Evolutionary conservation across 2,113 vertebrate species (phyloP), one percentile per base, ranked within the genome.

Genomic region (Myotis brandtii): DNA sequence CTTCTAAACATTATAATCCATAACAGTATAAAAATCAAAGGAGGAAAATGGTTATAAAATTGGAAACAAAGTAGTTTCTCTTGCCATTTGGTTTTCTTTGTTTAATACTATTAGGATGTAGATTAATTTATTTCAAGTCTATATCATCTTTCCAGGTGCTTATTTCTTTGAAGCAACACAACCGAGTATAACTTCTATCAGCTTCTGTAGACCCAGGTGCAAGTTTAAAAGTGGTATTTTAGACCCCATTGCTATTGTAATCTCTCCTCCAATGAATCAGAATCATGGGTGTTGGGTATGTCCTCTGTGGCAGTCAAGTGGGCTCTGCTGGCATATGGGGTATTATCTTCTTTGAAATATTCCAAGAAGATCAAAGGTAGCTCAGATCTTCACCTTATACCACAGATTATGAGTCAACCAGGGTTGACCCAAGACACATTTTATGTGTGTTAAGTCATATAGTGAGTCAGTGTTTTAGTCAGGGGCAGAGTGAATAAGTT

Each of bases 361-460:
- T 85, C 40, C 30, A 85, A 83, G 75, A 97, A 75, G 79, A 96
- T 96, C 92, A 96, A 97, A 97, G 84, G 79, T 50, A 91, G 46
- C 83, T 37, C 50, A 83, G 94, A 93, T 86, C 82, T 86, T 93
- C 91, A 83, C 89, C 73, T 89, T 89, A 95, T 96, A 97, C 96
- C 94, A 95, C 50, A 91, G 92, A 96, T 91, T 93, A 96, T 96
- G 97, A 97, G 91, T 96, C 94, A 97, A 91, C 20, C 6, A 92
- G 94, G 85, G 93, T 23, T 91, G 82, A 94, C 69, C 86, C 2
- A 40, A 92, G 70, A 91, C 64, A 95, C 87, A 94, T 94, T 81
- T 91, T 77, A 73, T 91, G 82, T 82, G 70, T 21, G 46, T 76
- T 96, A 96, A 96, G 79, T 95, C 86, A 72, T 81, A 50, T 48